phyloP scores from a whole-genome alignment of 2,797 vertebrate species.

The Sparus aurata region DNA sequence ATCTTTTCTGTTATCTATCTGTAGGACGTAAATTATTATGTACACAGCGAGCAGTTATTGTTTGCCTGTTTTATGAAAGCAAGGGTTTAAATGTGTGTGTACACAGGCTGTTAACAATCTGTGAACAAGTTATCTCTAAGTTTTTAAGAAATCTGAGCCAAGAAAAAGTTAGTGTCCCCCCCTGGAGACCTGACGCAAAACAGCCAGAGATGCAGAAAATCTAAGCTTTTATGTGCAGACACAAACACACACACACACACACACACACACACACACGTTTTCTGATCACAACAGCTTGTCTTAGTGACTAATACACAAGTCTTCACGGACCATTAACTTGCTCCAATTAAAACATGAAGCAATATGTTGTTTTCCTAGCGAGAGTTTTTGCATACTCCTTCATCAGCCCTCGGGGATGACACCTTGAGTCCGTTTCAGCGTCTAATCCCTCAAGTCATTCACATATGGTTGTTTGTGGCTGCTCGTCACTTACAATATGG shows the following conservation, averaged over 20 bases:
- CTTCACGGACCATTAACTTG: constrained; percentile 83
- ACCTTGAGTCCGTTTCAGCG: constrained; percentile 72
- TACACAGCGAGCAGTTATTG: background rate
- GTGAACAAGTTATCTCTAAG: constrained; percentile 28
- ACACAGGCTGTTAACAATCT: background rate
- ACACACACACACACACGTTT: constrained; percentile 38
- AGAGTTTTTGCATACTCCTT: constrained; percentile 68
- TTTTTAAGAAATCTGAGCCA: constrained; percentile 29
- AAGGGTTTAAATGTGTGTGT: background rate
- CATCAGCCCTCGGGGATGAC: constrained; percentile 74
- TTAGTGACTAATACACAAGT: constrained; percentile 81
- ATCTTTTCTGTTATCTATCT: background rate
- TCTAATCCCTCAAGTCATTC: constrained; percentile 69
- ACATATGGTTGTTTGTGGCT: constrained; percentile 73
- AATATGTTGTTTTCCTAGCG: constrained; percentile 86
- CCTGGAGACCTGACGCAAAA: constrained; percentile 46
- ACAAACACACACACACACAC: constrained; percentile 24
- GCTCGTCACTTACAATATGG: constrained; percentile 49
- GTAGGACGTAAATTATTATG: background rate
- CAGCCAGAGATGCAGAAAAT: constrained; percentile 55
- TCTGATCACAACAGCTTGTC: constrained; percentile 83
- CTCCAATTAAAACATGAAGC: constrained; percentile 86
- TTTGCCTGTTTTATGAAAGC: constrained; percentile 18
- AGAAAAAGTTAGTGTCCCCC: constrained; percentile 50
- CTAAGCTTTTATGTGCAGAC: constrained; percentile 42